phyloP scores from a whole-genome alignment of 2,888 invertebrate species.

The Bellardia bayeri region DNA sequence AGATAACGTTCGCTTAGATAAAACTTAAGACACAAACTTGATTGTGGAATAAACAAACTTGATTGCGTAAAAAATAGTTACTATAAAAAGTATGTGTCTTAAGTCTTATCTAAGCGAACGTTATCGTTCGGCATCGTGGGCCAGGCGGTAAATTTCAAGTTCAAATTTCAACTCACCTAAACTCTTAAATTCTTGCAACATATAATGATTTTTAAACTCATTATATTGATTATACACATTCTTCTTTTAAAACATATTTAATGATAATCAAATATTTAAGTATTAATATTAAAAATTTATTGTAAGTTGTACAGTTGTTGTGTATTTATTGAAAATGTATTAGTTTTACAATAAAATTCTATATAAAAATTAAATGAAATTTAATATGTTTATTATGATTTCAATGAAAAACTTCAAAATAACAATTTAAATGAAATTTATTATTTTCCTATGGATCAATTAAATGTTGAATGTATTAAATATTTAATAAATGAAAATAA shows the following conservation, averaged over 20 bases:
- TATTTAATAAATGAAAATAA: constrained; percentile 45
- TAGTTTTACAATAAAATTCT: background rate
- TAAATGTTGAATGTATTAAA: constrained; percentile 65
- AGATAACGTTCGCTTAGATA: too few species aligned
- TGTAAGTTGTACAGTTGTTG: constrained; percentile 62
- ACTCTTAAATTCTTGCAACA: background rate
- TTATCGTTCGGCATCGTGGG: too few species aligned
- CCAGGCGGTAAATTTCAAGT: constrained; percentile 7
- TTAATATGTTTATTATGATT: constrained; percentile 22
- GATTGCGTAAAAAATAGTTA: too few species aligned
- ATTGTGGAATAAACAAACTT: too few species aligned
- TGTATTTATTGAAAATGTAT: constrained; percentile 35
- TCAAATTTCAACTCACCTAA: constrained; percentile 4
- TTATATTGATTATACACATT: background rate
- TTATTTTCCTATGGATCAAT: constrained; percentile 61
- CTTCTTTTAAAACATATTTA: constrained; percentile 10
- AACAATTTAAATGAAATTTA: constrained; percentile 8
- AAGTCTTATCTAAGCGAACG: too few species aligned
- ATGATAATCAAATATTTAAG: background rate
- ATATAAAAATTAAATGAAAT: constrained; percentile 13
- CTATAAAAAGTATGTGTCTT: too few species aligned
- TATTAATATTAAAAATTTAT: constrained; percentile 15
- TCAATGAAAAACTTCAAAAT: background rate
- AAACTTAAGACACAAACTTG: too few species aligned
- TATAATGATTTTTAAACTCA: background rate